phyloP scores from a whole-genome alignment of 2,113 vertebrate species.

The Microcebus tavaratra region DNA sequence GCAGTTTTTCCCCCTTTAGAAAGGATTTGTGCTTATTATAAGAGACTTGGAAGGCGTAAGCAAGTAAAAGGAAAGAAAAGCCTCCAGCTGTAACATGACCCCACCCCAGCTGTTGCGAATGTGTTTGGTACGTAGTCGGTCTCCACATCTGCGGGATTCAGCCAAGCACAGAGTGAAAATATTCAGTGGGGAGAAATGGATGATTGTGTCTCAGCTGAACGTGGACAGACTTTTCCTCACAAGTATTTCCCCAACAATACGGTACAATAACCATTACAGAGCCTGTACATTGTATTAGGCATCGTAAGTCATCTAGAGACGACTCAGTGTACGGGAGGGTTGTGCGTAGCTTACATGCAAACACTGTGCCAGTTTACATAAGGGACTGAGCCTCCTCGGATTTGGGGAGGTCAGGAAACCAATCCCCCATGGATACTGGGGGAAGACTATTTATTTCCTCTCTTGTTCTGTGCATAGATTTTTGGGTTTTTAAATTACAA shows the following conservation, averaged over 20 bases:
- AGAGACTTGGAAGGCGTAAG: not conserved
- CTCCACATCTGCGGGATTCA: not conserved
- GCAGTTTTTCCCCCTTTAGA: not conserved
- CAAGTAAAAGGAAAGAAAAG: not conserved
- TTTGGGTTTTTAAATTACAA: not conserved
- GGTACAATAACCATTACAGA: not conserved
- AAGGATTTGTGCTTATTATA: not conserved
- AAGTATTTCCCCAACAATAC: not conserved
- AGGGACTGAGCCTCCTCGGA: not conserved
- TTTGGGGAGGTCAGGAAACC: not conserved
- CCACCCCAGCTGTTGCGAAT: not conserved
- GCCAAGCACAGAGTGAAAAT: not conserved
- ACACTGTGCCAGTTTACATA: not conserved
- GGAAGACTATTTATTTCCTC: not conserved
- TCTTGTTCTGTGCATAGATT: not conserved
- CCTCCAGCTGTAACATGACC: not conserved
- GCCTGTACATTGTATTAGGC: not conserved
- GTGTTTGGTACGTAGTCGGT: not conserved
- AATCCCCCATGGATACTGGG: not conserved
- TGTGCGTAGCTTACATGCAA: not conserved
- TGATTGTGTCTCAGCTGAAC: not conserved
- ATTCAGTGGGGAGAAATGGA: not conserved
- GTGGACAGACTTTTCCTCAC: not conserved
- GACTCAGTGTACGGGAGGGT: not conserved
- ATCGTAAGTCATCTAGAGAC: not conserved